Base-by-base conservation (phyloP, 2,113 vertebrate genomes). In the Suricata suricatta region DNA sequence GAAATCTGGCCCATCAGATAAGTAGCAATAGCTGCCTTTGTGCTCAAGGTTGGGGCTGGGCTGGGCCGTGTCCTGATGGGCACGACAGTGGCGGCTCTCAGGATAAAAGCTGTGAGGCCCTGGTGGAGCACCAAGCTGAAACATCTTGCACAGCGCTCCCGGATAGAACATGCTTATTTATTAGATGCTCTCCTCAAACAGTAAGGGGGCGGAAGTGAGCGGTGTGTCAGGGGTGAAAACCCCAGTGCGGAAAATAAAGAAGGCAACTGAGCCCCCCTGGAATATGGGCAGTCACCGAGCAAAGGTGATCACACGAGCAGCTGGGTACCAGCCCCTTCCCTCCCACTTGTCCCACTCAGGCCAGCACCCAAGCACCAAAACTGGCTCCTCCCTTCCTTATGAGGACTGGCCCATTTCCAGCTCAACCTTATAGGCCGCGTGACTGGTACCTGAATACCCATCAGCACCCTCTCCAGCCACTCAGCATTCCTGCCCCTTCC, bases 191-290 rank as follows among this genome's bases (percentile, higher is more conserved):
- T 63, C 52, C 33, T 47, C n/a, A 27, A 29, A 84, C 38, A 44
- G 25, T 2, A 9, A 86, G 35, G 81, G 27, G 38, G 29, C 2
- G 7, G 31, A 54, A 52, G 21, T 3, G 23, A 63, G 29, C 35
- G 41, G 35, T n/a, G 68, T 16, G 33, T 33, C 57, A 35, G 7
- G 13, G 63, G 21, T 21, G 29, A 84, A 77, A 79, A 91, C 66
- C 90, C 15, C 31, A 50, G 15, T 15, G 4, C 41, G 41, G 47
- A 16, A 16, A 79, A 85, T 5, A 57, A 25, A 44, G 86, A 52
- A 7, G 23, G 16, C 7, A n/a, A 54, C 8, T 0, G n/a, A 76
- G 41, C 12, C 13, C 25, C 57, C 44, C 0, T 0, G 0, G 38
- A 80, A n/a, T 2, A 85, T 7, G 25, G n/a, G 54, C 63, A 69